These are phyloP conservation scores for Phyllotreta striolata DNA, from an alignment of 2,888 invertebrate species.

Conservation along the genomic window DNA sequence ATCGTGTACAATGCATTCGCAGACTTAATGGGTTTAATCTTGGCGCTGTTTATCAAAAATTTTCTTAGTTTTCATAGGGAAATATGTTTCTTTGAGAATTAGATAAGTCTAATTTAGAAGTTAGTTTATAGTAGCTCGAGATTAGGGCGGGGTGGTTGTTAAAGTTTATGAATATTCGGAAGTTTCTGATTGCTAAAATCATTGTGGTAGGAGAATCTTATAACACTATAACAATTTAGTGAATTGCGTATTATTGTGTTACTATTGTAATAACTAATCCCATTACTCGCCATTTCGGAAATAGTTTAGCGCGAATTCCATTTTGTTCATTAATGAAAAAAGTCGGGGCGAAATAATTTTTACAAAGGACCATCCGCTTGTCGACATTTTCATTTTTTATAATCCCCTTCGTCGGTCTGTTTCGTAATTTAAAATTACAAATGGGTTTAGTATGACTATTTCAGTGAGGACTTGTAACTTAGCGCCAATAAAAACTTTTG, in stretches of 20 bases:
- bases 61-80: conserved; percentile 2
- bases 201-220: conserved; percentile 4
- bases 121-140: conserved; percentile 6
- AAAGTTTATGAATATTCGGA: conserved; percentile 1
- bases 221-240: too few relatives aligned
- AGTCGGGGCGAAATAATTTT: not conserved
- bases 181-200: conserved; percentile 10
- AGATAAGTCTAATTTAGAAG: conserved; percentile 10
- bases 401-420: conserved; percentile 10
- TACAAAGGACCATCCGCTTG: not conserved
- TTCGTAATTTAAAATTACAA: conserved; percentile 20
- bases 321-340: not conserved
- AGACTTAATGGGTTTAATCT: conserved; percentile 19
- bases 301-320: not conserved
- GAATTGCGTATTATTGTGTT: too few relatives aligned
- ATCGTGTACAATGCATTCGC: conserved; percentile 16
- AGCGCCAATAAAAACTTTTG: conserved; percentile 39
- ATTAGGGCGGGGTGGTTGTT: conserved; percentile 3
- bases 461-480: conserved; percentile 29
- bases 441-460: conserved; percentile 20
- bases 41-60: conserved; percentile 12
- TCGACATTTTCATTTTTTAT: conserved; percentile 14
- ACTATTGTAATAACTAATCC: too few relatives aligned
- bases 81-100: conserved; percentile 11
- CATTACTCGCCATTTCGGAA: not conserved